Percentiles rank a stretch among this genome's conserved stretches.
phyloP scores from a whole-genome alignment of 1,140 invertebrate species.

The Patella vulgata region DNA sequence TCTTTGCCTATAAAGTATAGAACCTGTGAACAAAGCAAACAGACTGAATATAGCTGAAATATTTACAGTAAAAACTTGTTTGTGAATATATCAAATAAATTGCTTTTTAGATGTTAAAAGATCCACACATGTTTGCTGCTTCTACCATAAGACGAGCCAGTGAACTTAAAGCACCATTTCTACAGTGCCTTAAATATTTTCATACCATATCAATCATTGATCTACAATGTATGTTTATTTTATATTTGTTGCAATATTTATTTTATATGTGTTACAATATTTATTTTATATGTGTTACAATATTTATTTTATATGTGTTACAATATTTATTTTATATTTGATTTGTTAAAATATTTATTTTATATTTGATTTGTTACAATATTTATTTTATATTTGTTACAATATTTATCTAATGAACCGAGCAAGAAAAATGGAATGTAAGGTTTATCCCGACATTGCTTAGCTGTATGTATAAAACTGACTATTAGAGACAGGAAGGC shows the following conservation, averaged over 20 bases:
- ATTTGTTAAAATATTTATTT: not conserved
- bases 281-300: not conserved
- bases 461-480: no score
- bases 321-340: no score
- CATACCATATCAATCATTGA: constrained; percentile 61
- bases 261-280: not conserved
- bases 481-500: no score
- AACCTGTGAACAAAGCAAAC: not conserved
- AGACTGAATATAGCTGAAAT: no score
- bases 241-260: not conserved
- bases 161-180: constrained; percentile 61
- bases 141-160: constrained; percentile 58
- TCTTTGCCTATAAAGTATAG: no score
- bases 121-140: constrained; percentile 61
- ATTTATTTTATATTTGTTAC: not conserved
- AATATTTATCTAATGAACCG: no score
- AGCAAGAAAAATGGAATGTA: no score
- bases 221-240: constrained; percentile 48
- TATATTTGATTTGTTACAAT: not conserved
- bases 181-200: constrained; percentile 64
- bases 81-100: no score
- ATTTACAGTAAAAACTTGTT: no score
- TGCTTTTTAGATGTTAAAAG: constrained; percentile 46
- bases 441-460: no score
- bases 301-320: not conserved